Conservation (phyloP, 2,113 vertebrate genomes). For the Corydoras maculifer region DNA sequence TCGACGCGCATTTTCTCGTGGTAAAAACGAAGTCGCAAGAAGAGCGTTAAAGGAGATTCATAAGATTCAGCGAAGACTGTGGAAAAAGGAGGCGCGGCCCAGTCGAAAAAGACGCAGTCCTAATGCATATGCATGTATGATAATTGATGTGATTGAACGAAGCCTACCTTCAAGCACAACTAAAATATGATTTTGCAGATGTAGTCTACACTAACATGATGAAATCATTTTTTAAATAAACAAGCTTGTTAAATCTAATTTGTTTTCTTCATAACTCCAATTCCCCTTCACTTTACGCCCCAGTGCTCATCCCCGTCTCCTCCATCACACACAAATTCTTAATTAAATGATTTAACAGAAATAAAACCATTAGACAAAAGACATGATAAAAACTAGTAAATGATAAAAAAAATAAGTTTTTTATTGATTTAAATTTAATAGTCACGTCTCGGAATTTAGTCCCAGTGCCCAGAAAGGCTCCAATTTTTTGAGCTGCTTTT, state of each 20-base stretch:
- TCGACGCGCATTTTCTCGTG: neutral
- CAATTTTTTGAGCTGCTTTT: too few relatives aligned
- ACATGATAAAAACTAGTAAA: too few relatives aligned
- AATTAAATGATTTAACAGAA: neutral
- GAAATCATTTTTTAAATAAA: neutral
- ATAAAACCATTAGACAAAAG: neutral
- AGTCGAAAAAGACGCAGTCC: constrained; percentile 67
- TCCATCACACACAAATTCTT: constrained; percentile 5
- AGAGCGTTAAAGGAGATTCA: neutral
- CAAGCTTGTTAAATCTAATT: constrained; percentile 55
- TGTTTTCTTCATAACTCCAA: constrained; percentile 62
- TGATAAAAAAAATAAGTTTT: too few relatives aligned
- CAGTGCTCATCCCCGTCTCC: constrained; percentile 52
- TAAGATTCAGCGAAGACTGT: constrained; percentile 47
- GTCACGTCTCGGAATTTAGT: too few relatives aligned
- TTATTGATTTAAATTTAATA: too few relatives aligned
- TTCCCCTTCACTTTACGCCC: constrained; percentile 67
- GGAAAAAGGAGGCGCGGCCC: constrained; percentile 58
- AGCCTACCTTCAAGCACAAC: constrained; percentile 8
- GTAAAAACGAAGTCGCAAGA: neutral
- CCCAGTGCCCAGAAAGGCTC: too few relatives aligned
- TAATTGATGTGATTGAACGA: constrained; percentile 48
- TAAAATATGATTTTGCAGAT: too few relatives aligned
- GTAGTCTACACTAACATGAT: too few relatives aligned
- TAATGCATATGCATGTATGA: constrained; percentile 68